Evolutionary conservation across 2,113 vertebrate species (phyloP).

Genomic region (Pantherophis guttatus): DNA sequence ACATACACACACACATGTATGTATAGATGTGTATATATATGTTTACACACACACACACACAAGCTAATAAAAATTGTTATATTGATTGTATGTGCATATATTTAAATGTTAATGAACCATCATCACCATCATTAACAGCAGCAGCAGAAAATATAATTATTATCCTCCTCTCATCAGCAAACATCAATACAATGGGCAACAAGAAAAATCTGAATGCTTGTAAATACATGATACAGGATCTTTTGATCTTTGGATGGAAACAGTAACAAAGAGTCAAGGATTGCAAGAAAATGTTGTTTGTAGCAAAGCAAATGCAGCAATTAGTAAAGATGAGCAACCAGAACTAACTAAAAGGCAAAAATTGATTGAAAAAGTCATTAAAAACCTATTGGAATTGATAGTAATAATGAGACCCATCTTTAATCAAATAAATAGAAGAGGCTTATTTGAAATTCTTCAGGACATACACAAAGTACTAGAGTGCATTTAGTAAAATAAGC

Average conservation of each 20-base stretch:
- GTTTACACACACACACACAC: too few species aligned
- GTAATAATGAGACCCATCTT: not conserved
- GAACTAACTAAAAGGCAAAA: not conserved
- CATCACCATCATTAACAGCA: not conserved
- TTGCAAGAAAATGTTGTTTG: not conserved
- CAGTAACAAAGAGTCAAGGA: not conserved
- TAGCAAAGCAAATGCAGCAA: not conserved
- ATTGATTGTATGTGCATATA: not conserved
- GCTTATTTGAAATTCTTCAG: not conserved
- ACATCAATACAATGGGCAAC: not conserved
- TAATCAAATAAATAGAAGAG: not conserved
- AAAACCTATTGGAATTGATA: not conserved
- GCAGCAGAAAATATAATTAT: not conserved
- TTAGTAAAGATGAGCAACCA: not conserved
- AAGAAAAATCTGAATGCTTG: not conserved
- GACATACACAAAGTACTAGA: not conserved
- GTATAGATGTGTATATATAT: too few species aligned
- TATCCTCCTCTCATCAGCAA: not conserved
- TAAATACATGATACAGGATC: not conserved
- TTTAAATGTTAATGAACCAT: not conserved
- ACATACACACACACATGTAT: too few species aligned
- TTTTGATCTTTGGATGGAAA: not conserved
- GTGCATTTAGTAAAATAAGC: not conserved
- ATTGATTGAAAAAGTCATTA: not conserved
- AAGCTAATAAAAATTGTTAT: not conserved